phyloP scores from a whole-genome alignment of 2,888 invertebrate species.

The Notodonta dromedarius region DNA sequence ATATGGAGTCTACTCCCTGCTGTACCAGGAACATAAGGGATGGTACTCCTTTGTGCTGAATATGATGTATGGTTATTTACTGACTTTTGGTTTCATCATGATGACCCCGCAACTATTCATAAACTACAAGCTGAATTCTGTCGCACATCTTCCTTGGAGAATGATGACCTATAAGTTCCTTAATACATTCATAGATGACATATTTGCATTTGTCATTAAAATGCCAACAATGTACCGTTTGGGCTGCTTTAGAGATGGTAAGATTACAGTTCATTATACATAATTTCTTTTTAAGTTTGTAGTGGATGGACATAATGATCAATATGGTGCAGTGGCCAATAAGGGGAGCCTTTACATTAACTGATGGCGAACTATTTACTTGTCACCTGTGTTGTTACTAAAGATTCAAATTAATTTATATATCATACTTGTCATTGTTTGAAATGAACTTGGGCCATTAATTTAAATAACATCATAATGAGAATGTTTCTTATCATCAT shows the following conservation, averaged over 20 bases:
- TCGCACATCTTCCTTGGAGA: slow-evolving; percentile 99
- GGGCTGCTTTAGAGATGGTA: slow-evolving; percentile 98
- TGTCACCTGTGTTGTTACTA: no score
- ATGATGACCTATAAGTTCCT: slow-evolving; percentile 99
- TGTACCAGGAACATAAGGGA: slow-evolving; percentile 98
- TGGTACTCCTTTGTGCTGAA: slow-evolving; percentile 99
- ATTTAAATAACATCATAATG: no score
- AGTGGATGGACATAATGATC: no score
- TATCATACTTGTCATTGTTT: no score
- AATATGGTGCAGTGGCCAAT: no score
- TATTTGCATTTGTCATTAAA: slow-evolving; percentile 99
- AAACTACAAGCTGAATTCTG: slow-evolving; percentile 99
- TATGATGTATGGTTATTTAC: slow-evolving; percentile 98
- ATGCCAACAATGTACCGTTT: slow-evolving; percentile 99
- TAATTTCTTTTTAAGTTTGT: background rate
- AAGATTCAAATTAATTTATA: no score
- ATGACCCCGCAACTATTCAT: slow-evolving; percentile 99
- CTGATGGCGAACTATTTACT: no score
- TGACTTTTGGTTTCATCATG: slow-evolving; percentile 99
- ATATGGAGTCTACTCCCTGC: slow-evolving; percentile 97
- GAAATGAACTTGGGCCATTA: no score
- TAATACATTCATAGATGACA: slow-evolving; percentile 99
- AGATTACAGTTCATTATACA: slow-evolving; percentile 39
- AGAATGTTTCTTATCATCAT: no score
- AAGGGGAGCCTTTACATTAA: no score